Base-by-base conservation (phyloP, 2,113 vertebrate genomes). In the Danionella cerebrum region DNA sequence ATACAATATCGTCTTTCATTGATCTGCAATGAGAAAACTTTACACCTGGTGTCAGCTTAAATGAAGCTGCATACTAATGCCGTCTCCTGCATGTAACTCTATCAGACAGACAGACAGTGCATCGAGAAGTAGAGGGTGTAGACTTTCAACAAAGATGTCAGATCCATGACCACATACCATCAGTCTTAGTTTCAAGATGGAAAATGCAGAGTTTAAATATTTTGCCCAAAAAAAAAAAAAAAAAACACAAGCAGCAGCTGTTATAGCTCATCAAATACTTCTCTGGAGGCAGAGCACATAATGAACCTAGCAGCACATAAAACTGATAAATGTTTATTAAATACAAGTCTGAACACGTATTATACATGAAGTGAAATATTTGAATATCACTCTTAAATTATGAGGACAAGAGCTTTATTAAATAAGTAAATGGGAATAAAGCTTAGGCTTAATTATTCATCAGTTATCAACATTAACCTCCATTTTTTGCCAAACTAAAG, bases 31-130 rank as follows among this genome's bases (percentile, higher is more conserved):
- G 58, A 45, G 14, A 31, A 60, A 60, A 60, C 11, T 5, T 31
- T 31, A 60, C 58, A 45, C 39, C 58, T 45, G 24, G 27, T 59
- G 42, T 60, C 58, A 33, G 39, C 16, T 60, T n/a, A n/a, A n/a
- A n/a, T n/a, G 16, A 60, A 60, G 58, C n/a, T 60, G 22, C 24
- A 39, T 6, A 24, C 36, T 57, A 22, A 60, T 44, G 58, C 39
- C 31, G 1, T 14, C 42, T 38, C 21, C 57, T 8, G 38, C 44
- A 60, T 45, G 58, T 60, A 60, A 60, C 25, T 19, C 8, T 24
- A 60, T 60, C 58, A 31, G 58, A 44, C 29, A 24, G 18, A n/a
- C n/a, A n/a, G n/a, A n/a, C n/a, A 31, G 39, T 45, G 27, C 39
- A 29, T 8, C 6, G n/a, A 44, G 38, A 45, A 1, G 27, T 29